These are phyloP conservation scores for Tyria jacobaeae DNA, from an alignment of 2,888 invertebrate genomes.

Conservation along the genomic window DNA sequence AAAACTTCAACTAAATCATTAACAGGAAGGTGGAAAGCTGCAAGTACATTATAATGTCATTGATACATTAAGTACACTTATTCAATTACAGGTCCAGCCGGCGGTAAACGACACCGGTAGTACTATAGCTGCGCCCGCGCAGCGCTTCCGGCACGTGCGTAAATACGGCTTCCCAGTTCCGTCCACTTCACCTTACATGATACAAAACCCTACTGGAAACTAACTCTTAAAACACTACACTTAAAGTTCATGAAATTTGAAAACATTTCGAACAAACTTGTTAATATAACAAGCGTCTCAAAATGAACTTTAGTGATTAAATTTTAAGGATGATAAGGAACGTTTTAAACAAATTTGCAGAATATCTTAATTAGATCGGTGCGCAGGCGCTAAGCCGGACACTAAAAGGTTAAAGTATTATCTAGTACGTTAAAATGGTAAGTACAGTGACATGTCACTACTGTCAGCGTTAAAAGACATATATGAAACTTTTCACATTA, in stretches of 20 bases:
- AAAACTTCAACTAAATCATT: neutral
- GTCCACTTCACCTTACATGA: slow-evolving; percentile 42
- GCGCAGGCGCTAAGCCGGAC: slow-evolving; percentile 58
- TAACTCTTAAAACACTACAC: slow-evolving; percentile 9
- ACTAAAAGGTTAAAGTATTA: slow-evolving; percentile 53
- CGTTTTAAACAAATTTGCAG: slow-evolving; percentile 3
- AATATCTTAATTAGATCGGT: slow-evolving; percentile 43
- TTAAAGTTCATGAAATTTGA: slow-evolving; percentile 7
- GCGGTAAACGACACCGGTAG: slow-evolving; percentile 72
- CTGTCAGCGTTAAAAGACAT: slow-evolving; percentile 6
- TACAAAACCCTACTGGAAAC: slow-evolving; percentile 4
- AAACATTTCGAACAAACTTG: neutral
- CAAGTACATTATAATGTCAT: slow-evolving; percentile 57
- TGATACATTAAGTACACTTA: slow-evolving; percentile 67
- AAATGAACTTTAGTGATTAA: slow-evolving; percentile 1
- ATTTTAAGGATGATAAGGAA: neutral
- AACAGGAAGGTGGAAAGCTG: neutral
- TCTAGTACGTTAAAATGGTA: slow-evolving; percentile 35
- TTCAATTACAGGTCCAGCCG: slow-evolving; percentile 64
- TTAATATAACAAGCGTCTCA: slow-evolving; percentile 3
- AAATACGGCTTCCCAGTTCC: slow-evolving; percentile 84
- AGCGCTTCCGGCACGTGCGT: slow-evolving; percentile 80
- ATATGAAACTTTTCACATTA: too few relatives aligned
- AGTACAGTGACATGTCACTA: slow-evolving; percentile 26
- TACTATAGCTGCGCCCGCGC: slow-evolving; percentile 79